Percentiles rank a stretch among this genome's conserved stretches.
Evolutionary conservation across 2,888 invertebrate species (phyloP).

Genomic region (Unio pictorum): DNA sequence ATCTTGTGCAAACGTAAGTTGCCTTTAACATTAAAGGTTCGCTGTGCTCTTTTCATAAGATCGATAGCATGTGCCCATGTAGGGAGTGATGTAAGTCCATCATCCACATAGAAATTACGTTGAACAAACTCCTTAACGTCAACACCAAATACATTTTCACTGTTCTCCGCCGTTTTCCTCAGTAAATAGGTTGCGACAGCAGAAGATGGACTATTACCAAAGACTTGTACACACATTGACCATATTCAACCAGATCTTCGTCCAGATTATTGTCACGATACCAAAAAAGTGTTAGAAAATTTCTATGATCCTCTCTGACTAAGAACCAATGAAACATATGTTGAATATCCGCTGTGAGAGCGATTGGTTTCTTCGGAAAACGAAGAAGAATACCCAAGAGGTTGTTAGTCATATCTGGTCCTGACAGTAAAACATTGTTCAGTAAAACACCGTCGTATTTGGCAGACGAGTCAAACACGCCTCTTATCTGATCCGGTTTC

Average conservation of each 20-base stretch:
- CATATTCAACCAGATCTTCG: slow-evolving; percentile 18
- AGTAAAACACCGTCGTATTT: slow-evolving; percentile 7
- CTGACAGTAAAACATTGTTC: slow-evolving; percentile 8
- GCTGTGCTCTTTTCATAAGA: slow-evolving; percentile 25
- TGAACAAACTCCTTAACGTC: no score
- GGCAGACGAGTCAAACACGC: slow-evolving; percentile 15
- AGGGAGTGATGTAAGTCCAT: no score
- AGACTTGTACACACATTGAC: slow-evolving; percentile 11
- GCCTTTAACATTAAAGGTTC: slow-evolving; percentile 14
- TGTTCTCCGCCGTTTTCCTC: slow-evolving; percentile 2
- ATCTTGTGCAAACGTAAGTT: slow-evolving; percentile 40
- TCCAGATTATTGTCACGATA: slow-evolving; percentile 21
- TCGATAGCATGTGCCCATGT: not conserved
- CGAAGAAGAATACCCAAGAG: slow-evolving; percentile 13
- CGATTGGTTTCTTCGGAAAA: slow-evolving; percentile 24
- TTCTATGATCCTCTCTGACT: slow-evolving; percentile 6
- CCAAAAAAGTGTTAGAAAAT: slow-evolving; percentile 28
- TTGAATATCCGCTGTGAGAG: slow-evolving; percentile 25
- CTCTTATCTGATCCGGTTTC: slow-evolving; percentile 11
- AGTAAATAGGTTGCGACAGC: slow-evolving; percentile 18
- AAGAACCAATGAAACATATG: slow-evolving; percentile 33
- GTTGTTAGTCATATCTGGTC: slow-evolving; percentile 13
- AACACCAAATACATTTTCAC: not conserved
- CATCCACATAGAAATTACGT: no score
- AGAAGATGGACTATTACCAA: slow-evolving; percentile 12